Evolutionary conservation across 2,113 vertebrate species (phyloP).

Genomic region (Myanophis thanlyinensis): DNA sequence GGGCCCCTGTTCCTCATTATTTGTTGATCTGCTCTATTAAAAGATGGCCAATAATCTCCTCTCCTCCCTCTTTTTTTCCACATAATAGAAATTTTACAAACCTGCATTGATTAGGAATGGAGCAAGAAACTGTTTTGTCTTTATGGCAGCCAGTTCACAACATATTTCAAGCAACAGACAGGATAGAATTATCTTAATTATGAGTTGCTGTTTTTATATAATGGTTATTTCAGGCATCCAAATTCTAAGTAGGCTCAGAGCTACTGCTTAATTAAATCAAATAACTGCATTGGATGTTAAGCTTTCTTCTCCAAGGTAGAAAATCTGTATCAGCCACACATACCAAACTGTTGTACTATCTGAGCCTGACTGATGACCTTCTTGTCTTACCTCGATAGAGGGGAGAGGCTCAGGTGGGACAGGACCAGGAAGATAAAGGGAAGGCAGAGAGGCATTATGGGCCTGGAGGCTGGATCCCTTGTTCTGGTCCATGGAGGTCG

Average conservation of each 20-base stretch:
- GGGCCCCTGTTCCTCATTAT: not conserved
- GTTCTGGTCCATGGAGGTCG: constrained; percentile 80
- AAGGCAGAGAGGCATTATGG: constrained; percentile 83
- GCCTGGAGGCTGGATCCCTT: constrained; percentile 76
- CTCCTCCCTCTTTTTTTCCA: not conserved
- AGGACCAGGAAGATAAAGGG: constrained; percentile 63
- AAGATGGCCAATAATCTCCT: not conserved
- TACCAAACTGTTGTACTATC: not conserved
- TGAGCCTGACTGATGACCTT: not conserved
- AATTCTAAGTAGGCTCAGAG: not conserved
- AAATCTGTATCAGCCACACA: not conserved
- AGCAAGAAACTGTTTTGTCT: not conserved
- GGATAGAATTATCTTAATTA: not conserved
- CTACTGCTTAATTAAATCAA: not conserved
- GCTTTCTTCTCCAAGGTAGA: not conserved
- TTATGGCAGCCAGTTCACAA: not conserved
- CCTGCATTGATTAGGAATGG: not conserved
- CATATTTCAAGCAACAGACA: not conserved
- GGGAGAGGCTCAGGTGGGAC: constrained; percentile 21
- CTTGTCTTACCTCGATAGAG: constrained; percentile 48
- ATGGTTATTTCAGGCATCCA: not conserved
- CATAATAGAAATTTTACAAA: not conserved
- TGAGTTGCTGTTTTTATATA: not conserved
- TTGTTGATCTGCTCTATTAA: not conserved
- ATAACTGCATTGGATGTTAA: not conserved